A percentile compares a stretch with the other conserved stretches of the same genome.
Evolutionary conservation across 2,888 invertebrate genomes (phyloP).

Genomic region (Drosophila limbata): DNA sequence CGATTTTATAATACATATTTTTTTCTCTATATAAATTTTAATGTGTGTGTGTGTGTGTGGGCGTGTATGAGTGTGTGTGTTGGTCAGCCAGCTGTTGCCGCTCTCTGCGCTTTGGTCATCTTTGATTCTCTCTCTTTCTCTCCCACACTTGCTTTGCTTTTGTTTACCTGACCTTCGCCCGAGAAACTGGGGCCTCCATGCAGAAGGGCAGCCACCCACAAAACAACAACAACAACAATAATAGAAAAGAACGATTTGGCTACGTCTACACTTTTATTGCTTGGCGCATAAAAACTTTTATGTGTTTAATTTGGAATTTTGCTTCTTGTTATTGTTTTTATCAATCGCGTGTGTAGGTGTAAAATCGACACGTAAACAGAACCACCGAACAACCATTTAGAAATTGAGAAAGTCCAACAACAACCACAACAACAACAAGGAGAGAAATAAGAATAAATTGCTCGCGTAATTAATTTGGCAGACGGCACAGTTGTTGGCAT

Average conservation of each 20-base stretch:
- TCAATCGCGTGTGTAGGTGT: conserved; percentile 71
- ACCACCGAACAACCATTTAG: conserved; percentile 47
- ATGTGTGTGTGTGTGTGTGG: conserved; percentile 18
- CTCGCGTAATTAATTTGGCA: conserved; percentile 75
- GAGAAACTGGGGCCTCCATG: conserved; percentile 51
- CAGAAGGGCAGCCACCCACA: conserved; percentile 57
- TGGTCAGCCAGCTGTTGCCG: conserved; percentile 65
- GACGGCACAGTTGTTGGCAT: conserved; percentile 51
- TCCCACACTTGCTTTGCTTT: conserved; percentile 23
- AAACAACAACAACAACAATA: conserved; percentile 31
- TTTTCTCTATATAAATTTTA: conserved; percentile 16
- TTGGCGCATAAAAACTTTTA: conserved; percentile 77
- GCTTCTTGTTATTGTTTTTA: conserved; percentile 79
- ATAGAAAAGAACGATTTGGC: conserved; percentile 33
- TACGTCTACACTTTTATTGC: conserved; percentile 79
- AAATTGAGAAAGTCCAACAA: conserved; percentile 40
- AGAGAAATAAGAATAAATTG: conserved; percentile 50
- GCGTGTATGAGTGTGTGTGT: conserved; percentile 17
- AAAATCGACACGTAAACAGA: conserved; percentile 69
- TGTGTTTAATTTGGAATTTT: conserved; percentile 82
- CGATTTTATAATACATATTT: conserved; percentile 69
- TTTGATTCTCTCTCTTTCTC: conserved; percentile 9
- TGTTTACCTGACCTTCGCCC: conserved; percentile 79
- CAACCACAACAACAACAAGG: conserved; percentile 6
- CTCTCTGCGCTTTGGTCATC: conserved; percentile 23